Evolutionary conservation across 2,797 vertebrate genomes (phyloP).

Genomic region (Dallia pectoralis): DNA sequence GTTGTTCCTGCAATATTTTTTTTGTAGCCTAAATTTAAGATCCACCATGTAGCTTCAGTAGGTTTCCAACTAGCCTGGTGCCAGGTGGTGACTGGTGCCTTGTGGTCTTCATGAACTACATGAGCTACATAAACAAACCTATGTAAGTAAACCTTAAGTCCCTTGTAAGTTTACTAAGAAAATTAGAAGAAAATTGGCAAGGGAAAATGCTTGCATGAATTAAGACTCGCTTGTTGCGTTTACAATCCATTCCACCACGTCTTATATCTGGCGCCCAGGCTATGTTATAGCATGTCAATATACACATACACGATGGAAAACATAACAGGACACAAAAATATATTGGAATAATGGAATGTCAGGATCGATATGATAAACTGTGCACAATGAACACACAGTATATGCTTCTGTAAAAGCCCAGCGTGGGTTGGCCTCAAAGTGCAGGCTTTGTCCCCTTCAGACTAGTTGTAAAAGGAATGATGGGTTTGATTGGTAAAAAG

Average conservation of each 20-base stretch:
- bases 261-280: background rate
- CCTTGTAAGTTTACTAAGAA: no score
- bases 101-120: no score
- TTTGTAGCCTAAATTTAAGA: conserved; percentile 48
- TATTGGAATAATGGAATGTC: conserved; percentile 1
- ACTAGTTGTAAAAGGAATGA: conserved; percentile 4
- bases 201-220: no score
- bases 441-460: conserved; percentile 31
- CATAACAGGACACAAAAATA: conserved; percentile 24
- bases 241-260: no score
- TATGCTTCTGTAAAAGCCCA: conserved; percentile 44
- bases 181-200: no score
- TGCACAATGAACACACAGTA: conserved; percentile 33
- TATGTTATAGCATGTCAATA: conserved; percentile 21
- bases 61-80: background rate
- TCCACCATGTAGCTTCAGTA: background rate
- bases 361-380: conserved; percentile 49
- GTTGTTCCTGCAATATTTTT: conserved; percentile 30
- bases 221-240: no score
- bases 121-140: no score
- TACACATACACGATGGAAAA: conserved; percentile 34
- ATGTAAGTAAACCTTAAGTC: no score
- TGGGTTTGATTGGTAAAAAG: conserved; percentile 26
- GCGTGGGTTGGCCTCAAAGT: conserved; percentile 45
- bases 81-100: background rate